phyloP scores from a whole-genome alignment of 2,888 invertebrate species.

The Proisotoma minuta region DNA sequence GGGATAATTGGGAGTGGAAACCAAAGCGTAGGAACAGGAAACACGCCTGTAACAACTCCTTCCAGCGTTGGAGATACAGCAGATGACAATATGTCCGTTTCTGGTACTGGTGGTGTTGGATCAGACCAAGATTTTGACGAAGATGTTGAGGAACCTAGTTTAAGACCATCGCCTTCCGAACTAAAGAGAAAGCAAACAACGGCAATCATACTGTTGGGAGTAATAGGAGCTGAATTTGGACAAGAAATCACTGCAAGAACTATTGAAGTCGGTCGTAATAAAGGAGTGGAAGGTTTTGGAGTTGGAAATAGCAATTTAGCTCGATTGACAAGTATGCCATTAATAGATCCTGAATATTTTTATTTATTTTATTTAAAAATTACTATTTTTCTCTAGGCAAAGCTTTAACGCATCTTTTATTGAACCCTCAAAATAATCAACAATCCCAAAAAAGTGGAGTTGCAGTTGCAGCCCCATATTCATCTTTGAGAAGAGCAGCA shows the following conservation, averaged over 20 bases:
- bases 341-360: background rate
- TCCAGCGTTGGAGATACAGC: slow-evolving; percentile 37
- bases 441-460: slow-evolving; percentile 25
- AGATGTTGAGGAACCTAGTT: slow-evolving; percentile 41
- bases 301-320: slow-evolving; percentile 84
- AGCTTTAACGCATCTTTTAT: slow-evolving; percentile 59
- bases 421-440: slow-evolving; percentile 34
- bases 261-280: slow-evolving; percentile 55
- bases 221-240: slow-evolving; percentile 97
- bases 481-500: slow-evolving; percentile 89
- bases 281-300: slow-evolving; percentile 76
- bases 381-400: slow-evolving; percentile 55
- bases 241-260: slow-evolving; percentile 68
- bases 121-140: slow-evolving; percentile 47
- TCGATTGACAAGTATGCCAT: slow-evolving; percentile 70
- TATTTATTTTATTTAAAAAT: background rate
- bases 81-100: slow-evolving; percentile 33
- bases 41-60: slow-evolving; percentile 37
- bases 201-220: slow-evolving; percentile 91
- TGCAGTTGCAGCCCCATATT: slow-evolving; percentile 60
- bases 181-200: slow-evolving; percentile 92
- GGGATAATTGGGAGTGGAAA: slow-evolving; percentile 4
- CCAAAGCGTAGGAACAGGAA: background rate
- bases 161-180: slow-evolving; percentile 54
- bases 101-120: slow-evolving; percentile 23